A percentile compares a stretch with the other conserved stretches of the same genome.
Evolutionary conservation across 2,888 invertebrate species (phyloP).

Genomic region (Lasioglossum lativentre): DNA sequence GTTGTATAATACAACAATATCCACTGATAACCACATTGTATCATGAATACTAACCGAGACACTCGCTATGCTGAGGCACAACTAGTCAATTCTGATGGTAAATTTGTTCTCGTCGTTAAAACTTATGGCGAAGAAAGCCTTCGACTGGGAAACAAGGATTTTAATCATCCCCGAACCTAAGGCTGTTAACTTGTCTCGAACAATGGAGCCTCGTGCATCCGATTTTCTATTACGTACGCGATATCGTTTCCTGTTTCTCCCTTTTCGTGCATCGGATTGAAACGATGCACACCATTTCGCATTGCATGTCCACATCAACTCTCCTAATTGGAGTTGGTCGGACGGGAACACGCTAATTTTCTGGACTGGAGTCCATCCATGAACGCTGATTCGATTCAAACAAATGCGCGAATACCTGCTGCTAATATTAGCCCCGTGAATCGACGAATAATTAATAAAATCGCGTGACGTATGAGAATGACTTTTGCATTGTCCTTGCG

Average conservation of each 20-base stretch:
- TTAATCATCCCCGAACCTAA: not conserved
- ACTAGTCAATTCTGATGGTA: not conserved
- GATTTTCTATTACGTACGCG: slow-evolving; percentile 54
- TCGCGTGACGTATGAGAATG: slow-evolving; percentile 34
- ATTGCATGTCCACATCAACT: slow-evolving; percentile 53
- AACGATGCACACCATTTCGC: slow-evolving; percentile 31
- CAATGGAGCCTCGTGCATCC: not conserved
- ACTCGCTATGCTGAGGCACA: not conserved
- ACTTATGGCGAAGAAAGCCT: not conserved
- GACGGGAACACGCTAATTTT: slow-evolving; percentile 54
- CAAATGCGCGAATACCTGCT: slow-evolving; percentile 31
- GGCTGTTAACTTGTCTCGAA: not conserved
- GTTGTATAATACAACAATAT: not conserved
- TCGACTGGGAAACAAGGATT: not conserved
- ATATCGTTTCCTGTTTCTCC: slow-evolving; percentile 56
- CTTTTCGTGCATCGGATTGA: slow-evolving; percentile 38
- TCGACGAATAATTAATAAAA: slow-evolving; percentile 41
- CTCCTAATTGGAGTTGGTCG: slow-evolving; percentile 48
- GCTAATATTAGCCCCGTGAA: slow-evolving; percentile 28
- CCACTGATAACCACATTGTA: not conserved
- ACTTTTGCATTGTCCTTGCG: slow-evolving; percentile 5
- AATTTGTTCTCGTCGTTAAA: not conserved
- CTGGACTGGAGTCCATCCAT: slow-evolving; percentile 15
- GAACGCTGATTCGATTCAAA: slow-evolving; percentile 22
- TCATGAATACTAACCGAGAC: not conserved